phyloP scores from a whole-genome alignment of 2,888 invertebrate genomes.

The Drosophila kuntzei region DNA sequence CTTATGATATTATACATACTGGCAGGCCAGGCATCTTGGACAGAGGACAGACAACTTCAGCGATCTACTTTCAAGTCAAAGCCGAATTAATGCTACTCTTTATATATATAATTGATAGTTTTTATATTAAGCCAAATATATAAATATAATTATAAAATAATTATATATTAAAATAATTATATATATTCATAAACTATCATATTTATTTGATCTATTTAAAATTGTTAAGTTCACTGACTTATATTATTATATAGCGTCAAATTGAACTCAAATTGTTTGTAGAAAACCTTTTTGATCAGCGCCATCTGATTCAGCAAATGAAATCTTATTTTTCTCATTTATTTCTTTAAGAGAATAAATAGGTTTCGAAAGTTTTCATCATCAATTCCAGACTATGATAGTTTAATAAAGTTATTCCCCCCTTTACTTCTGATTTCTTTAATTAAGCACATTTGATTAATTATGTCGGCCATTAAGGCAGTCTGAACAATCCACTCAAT shows the following conservation, averaged over 20 bases:
- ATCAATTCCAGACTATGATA: not conserved
- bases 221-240: no score
- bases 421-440: constrained; percentile 43
- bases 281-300: not conserved
- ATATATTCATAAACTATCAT: no score
- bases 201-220: no score
- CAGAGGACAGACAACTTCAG: constrained; percentile 12
- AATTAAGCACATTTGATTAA: constrained; percentile 78
- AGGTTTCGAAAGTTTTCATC: not conserved
- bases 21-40: constrained; percentile 15
- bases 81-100: constrained; percentile 14
- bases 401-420: constrained; percentile 15
- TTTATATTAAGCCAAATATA: no score
- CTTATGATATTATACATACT: constrained; percentile 64
- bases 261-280: not conserved
- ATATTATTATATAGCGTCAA: no score
- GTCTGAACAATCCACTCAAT: constrained; percentile 64
- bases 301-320: no score
- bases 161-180: no score
- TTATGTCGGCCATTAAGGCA: constrained; percentile 65
- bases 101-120: no score
- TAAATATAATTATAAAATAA: no score
- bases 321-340: not conserved
- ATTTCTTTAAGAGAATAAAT: not conserved
- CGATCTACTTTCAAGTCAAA: constrained; percentile 3